A percentile compares a stretch with the other conserved stretches of the same genome.
phyloP scores from a whole-genome alignment of 1,140 invertebrate genomes.

The Danaus plexippus region DNA sequence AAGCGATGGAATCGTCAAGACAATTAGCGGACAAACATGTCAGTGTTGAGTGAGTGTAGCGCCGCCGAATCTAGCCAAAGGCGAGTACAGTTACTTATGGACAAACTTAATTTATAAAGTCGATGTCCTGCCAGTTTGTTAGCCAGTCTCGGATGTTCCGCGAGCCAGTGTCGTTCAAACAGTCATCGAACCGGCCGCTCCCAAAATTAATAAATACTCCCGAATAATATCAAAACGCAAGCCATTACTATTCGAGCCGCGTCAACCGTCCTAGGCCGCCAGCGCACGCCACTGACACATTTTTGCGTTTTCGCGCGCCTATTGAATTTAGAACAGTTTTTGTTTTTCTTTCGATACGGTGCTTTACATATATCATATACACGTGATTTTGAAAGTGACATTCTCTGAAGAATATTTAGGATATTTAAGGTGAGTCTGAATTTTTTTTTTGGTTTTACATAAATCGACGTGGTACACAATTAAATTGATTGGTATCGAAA shows the following conservation, averaged over 20 bases:
- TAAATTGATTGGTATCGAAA: too few relatives aligned
- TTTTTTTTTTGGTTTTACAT: neutral
- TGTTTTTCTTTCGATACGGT: slow-evolving; percentile 51
- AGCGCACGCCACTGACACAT: slow-evolving; percentile 67
- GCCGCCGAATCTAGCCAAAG: slow-evolving; percentile 35
- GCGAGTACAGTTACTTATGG: slow-evolving; percentile 54
- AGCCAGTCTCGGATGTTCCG: slow-evolving; percentile 54
- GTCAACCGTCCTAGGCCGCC: slow-evolving; percentile 55
- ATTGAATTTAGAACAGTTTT: slow-evolving; percentile 67
- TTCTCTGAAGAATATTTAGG: slow-evolving; percentile 21
- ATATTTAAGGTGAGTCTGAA: slow-evolving; percentile 6
- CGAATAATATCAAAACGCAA: slow-evolving; percentile 39
- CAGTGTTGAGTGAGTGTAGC: slow-evolving; percentile 4
- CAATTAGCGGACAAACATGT: slow-evolving; percentile 22
- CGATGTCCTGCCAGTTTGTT: slow-evolving; percentile 59
- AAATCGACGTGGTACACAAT: neutral
- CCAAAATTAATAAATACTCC: slow-evolving; percentile 48
- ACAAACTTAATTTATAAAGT: slow-evolving; percentile 67
- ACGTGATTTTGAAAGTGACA: slow-evolving; percentile 29
- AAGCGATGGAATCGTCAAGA: slow-evolving; percentile 15
- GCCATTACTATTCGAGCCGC: slow-evolving; percentile 47
- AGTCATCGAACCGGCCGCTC: slow-evolving; percentile 36
- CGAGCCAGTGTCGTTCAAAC: slow-evolving; percentile 45
- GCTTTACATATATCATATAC: slow-evolving; percentile 40
- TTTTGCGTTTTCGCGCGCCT: slow-evolving; percentile 59